Conservation (phyloP, 2,113 vertebrate species). For the Myotis brandtii region DNA sequence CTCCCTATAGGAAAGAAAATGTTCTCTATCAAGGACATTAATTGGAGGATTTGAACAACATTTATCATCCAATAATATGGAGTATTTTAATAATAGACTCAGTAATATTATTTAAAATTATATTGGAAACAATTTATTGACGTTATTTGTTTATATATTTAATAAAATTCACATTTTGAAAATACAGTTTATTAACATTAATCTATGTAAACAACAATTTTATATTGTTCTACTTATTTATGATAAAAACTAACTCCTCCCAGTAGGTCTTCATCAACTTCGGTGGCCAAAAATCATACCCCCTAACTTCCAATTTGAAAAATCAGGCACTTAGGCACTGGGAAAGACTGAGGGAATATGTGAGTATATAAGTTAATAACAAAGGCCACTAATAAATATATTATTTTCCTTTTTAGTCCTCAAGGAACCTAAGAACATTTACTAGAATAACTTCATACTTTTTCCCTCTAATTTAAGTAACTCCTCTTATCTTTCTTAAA, state of each 20-base stretch:
- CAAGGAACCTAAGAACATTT: neutral
- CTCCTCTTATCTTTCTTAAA: neutral
- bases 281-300: neutral
- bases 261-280: neutral
- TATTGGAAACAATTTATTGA: neutral
- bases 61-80: neutral
- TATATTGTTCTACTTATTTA: neutral
- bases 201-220: neutral
- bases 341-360: neutral
- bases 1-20: neutral
- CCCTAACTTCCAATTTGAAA: neutral
- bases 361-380: neutral
- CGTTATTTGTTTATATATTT: neutral
- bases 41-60: neutral
- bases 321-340: neutral
- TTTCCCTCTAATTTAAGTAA: neutral
- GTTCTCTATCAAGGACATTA: neutral
- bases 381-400: neutral
- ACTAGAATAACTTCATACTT: neutral
- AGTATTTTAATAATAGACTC: neutral
- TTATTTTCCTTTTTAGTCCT: neutral
- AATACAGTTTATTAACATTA: neutral
- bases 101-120: neutral
- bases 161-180: neutral
- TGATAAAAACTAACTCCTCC: neutral